These are phyloP conservation scores for Lysandra bellargus DNA, from an alignment of 2,888 invertebrate species.

Conservation along the genomic window DNA sequence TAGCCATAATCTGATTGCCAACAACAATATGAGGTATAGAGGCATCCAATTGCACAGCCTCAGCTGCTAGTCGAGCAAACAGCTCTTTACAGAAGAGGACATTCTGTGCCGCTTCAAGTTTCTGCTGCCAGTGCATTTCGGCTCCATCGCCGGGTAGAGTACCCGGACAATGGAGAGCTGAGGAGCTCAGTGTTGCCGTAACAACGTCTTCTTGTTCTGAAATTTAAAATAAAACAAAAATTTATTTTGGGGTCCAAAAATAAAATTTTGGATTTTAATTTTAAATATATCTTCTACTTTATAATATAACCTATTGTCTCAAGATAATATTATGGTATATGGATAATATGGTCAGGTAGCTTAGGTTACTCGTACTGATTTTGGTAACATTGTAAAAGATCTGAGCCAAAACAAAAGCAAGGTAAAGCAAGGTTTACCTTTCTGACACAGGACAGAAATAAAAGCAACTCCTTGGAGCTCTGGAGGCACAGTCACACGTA, in stretches of 20 bases:
- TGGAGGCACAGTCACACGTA: constrained; percentile 95
- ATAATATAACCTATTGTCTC: too few relatives aligned
- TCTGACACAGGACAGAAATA: constrained; percentile 96
- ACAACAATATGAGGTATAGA: constrained; percentile 98
- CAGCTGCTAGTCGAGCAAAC: constrained; percentile 95
- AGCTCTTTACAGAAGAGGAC: constrained; percentile 98
- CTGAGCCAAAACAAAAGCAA: background rate
- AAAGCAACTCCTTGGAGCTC: constrained; percentile 97
- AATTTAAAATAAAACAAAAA: constrained; percentile 36
- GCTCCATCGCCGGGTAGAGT: constrained; percentile 78
- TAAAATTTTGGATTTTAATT: too few relatives aligned
- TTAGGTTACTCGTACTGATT: too few relatives aligned
- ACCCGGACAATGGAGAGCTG: constrained; percentile 86
- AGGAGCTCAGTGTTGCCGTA: constrained; percentile 89
- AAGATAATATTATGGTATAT: too few relatives aligned
- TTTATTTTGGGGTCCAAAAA: too few relatives aligned
- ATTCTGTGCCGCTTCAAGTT: constrained; percentile 97
- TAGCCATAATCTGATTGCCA: constrained; percentile 97
- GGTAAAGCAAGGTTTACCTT: constrained; percentile 78
- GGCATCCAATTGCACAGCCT: constrained; percentile 95
- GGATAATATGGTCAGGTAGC: too few relatives aligned
- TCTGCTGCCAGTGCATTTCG: constrained; percentile 96
- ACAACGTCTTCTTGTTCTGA: constrained; percentile 94
- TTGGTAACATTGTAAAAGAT: too few relatives aligned
- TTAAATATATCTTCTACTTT: too few relatives aligned